Conservation (phyloP, 1,140 invertebrate genomes). For the Drosophila pruinosa region DNA sequence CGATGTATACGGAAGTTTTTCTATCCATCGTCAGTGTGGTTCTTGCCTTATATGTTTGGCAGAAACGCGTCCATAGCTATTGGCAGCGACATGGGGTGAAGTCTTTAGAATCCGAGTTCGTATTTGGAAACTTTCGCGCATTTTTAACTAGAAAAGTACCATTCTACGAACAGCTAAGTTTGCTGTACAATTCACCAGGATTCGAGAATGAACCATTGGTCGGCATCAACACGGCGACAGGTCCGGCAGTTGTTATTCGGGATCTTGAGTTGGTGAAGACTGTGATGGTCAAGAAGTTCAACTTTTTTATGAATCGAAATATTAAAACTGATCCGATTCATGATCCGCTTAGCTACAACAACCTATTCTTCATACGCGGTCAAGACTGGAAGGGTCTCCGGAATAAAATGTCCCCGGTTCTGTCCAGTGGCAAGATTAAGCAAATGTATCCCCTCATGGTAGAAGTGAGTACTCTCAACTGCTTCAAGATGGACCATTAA, state of each 20-base stretch:
- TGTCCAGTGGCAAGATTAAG: constrained; percentile 84
- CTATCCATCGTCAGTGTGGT: no score
- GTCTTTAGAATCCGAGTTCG: constrained; percentile 61
- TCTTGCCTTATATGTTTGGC: constrained; percentile 45
- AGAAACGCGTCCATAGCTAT: constrained; percentile 41
- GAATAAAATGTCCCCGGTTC: constrained; percentile 84
- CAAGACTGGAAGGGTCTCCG: constrained; percentile 84
- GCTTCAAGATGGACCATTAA: neutral
- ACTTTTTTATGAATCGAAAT: constrained; percentile 60
- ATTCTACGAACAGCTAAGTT: constrained; percentile 32
- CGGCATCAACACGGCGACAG: constrained; percentile 78
- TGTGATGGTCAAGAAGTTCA: constrained; percentile 84
- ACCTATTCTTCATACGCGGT: constrained; percentile 58
- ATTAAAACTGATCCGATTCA: constrained; percentile 45
- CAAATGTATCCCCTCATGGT: constrained; percentile 84
- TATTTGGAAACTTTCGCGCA: constrained; percentile 69
- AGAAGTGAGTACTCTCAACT: constrained; percentile 61
- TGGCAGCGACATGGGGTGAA: constrained; percentile 82
- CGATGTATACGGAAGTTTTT: no score
- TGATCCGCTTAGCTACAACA: constrained; percentile 59
- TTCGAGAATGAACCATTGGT: constrained; percentile 56
- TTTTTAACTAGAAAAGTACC: constrained; percentile 29
- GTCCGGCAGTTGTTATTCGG: constrained; percentile 83
- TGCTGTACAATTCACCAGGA: constrained; percentile 42
- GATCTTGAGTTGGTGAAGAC: constrained; percentile 84